phyloP scores from a whole-genome alignment of 2,797 vertebrate genomes.

The Thaleichthys pacificus region DNA sequence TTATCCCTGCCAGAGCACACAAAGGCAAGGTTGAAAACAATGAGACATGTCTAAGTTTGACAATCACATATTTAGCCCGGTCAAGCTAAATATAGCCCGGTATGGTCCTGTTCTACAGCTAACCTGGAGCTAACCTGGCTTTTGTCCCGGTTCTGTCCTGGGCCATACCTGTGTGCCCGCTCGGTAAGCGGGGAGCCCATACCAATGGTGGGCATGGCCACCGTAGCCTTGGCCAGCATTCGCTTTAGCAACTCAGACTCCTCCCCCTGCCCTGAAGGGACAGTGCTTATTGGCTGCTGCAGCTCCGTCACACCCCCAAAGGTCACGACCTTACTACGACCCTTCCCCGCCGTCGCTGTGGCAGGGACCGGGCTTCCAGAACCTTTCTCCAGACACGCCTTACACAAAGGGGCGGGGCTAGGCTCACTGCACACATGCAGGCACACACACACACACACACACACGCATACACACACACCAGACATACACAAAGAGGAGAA shows the following conservation, averaged over 20 bases:
- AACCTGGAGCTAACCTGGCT: not conserved
- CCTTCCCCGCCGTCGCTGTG: constrained; percentile 75
- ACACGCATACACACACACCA: constrained; percentile 41
- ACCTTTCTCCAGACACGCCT: constrained; percentile 77
- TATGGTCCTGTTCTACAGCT: not conserved
- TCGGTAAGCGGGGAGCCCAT: constrained; percentile 74
- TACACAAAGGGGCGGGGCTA: constrained; percentile 69
- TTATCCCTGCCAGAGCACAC: not conserved
- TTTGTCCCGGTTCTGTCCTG: constrained; percentile 50
- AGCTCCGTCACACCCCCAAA: constrained; percentile 95
- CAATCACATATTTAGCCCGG: constrained; percentile 6
- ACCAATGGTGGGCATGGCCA: constrained; percentile 75
- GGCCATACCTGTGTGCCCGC: constrained; percentile 74
- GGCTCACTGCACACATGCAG: constrained; percentile 74
- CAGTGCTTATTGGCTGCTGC: constrained; percentile 80
- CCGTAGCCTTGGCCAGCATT: constrained; percentile 72
- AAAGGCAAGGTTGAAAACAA: too few relatives aligned
- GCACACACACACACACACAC: constrained; percentile 55
- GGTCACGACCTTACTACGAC: constrained; percentile 84
- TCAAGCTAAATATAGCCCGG: constrained; percentile 15
- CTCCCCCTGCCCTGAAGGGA: constrained; percentile 70
- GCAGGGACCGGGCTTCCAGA: constrained; percentile 65
- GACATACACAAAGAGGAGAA: constrained; percentile 15
- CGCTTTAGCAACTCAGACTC: constrained; percentile 72
- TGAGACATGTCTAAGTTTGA: not conserved